phyloP scores from a whole-genome alignment of 1,140 invertebrate species.

The Helicoverpa zea region DNA sequence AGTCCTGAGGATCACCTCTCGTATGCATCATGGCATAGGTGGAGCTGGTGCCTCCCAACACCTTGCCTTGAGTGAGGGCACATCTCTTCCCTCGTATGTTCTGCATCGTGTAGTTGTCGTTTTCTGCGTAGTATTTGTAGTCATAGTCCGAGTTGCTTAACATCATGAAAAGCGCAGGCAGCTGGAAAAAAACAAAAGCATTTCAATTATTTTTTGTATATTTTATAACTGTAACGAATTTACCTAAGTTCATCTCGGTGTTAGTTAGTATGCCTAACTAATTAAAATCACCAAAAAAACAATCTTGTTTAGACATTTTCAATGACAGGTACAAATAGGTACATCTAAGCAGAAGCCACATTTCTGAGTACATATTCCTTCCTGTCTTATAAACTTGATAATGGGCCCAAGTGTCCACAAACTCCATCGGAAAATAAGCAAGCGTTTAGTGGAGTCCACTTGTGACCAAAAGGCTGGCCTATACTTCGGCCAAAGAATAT shows the following conservation, averaged over 20 bases:
- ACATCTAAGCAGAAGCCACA: too few relatives aligned
- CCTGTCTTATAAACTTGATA: too few relatives aligned
- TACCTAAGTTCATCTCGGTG: background rate
- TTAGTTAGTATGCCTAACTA: too few relatives aligned
- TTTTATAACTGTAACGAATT: background rate
- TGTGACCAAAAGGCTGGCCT: too few relatives aligned
- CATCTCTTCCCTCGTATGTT: background rate
- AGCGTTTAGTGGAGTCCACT: too few relatives aligned
- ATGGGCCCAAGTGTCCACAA: too few relatives aligned
- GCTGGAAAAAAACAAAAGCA: conserved; percentile 6
- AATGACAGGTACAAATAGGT: too few relatives aligned
- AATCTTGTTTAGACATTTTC: background rate
- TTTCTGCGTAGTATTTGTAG: background rate
- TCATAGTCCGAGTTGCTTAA: background rate
- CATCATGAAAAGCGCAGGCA: background rate
- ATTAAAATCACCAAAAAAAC: background rate
- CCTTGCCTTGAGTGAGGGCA: background rate
- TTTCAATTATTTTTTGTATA: background rate
- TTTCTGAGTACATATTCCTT: too few relatives aligned
- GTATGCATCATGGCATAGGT: conserved; percentile 34
- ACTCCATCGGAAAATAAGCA: too few relatives aligned
- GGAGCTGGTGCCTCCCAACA: conserved; percentile 38
- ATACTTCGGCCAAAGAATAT: too few relatives aligned
- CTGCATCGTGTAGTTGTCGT: background rate
- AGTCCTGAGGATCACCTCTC: conserved; percentile 24